Base-by-base conservation (phyloP, 2,113 vertebrate genomes). In the Cacatua alba region DNA sequence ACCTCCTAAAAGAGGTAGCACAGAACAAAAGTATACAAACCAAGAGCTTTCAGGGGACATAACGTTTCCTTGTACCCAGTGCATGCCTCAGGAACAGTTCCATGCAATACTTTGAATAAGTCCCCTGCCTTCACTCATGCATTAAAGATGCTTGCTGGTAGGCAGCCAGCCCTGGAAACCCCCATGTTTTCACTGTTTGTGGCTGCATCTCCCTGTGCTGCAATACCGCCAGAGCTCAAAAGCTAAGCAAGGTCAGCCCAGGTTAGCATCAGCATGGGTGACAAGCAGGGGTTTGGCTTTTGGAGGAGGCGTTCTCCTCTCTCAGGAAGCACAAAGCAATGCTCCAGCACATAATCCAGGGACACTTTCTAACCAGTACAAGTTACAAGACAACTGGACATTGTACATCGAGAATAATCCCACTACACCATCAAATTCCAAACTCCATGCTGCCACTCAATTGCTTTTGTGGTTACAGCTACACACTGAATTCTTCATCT, bases 111-210 rank as follows among this genome's bases (percentile, higher is more conserved):
- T 82, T 8, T 65, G 78, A 78, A 2, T 31, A 96, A 82, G 76
- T 92, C 88, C 91, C 85, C 87, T 94, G 84, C 72, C 94, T 43
- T 93, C 49, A 21, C 48, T 94, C 79, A 75, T 84, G 80, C 67
- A 86, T 92, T 87, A 89, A 89, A 87, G 83, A 85, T 76, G 77
- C 85, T 1, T 72, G 87, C 76, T 89, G 84, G 81, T 24, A 90
- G 88, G 88, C 75, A 75, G 87, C 87, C 95, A 94, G 2, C 35
- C 60, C 72, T 88, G 86, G 77, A 88, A 96, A 92, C 28, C 70
- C 68, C 85, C 79, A 3, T 4, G 33, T 72, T 87, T 91, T 64
- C 90, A 35, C 0, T 55, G 92, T 78, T 62, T 31, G 86, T 0
- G 1, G 82, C 89, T 72, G 64, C 76, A 86, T 35, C 67, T 17